phyloP scores from a whole-genome alignment of 2,888 invertebrate species.

The Itoplectis maculator region DNA sequence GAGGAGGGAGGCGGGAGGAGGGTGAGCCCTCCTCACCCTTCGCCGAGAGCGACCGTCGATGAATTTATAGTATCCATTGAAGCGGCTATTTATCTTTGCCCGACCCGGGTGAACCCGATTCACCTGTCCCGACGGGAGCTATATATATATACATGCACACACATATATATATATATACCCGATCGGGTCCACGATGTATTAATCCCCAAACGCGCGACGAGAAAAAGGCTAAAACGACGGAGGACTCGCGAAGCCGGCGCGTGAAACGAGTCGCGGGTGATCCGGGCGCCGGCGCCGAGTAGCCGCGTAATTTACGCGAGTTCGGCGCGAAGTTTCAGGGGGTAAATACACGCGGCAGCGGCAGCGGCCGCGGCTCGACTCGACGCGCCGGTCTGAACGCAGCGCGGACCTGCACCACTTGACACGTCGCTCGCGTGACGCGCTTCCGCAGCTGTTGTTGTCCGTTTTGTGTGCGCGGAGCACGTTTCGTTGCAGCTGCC shows the following conservation, averaged over 20 bases:
- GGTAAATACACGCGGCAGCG: slow-evolving; percentile 40
- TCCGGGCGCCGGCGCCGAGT: too few relatives aligned
- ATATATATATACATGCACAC: too few relatives aligned
- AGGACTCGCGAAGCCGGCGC: slow-evolving; percentile 23
- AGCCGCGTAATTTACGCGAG: slow-evolving; percentile 54
- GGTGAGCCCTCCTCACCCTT: too few relatives aligned
- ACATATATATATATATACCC: too few relatives aligned
- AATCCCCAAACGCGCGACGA: slow-evolving; percentile 55
- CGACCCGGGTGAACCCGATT: slow-evolving; percentile 23
- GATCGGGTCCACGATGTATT: slow-evolving; percentile 60
- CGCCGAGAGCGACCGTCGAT: slow-evolving; percentile 23
- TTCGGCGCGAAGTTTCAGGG: slow-evolving; percentile 49
- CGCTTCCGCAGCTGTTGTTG: slow-evolving; percentile 7
- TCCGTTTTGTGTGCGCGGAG: not conserved
- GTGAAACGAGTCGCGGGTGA: slow-evolving; percentile 39
- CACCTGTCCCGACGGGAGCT: slow-evolving; percentile 33
- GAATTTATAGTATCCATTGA: slow-evolving; percentile 60
- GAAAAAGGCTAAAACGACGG: not conserved
- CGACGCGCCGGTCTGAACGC: slow-evolving; percentile 31
- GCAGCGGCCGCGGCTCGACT: too few relatives aligned
- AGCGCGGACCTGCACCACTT: slow-evolving; percentile 30
- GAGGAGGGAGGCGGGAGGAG: not conserved
- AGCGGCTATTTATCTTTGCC: slow-evolving; percentile 52
- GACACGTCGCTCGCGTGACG: not conserved
- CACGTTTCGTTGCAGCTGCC: not conserved